Percentiles rank a stretch among this genome's conserved stretches.
Conservation (phyloP, 2,113 vertebrate genomes). For the Arizona elegans region DNA sequence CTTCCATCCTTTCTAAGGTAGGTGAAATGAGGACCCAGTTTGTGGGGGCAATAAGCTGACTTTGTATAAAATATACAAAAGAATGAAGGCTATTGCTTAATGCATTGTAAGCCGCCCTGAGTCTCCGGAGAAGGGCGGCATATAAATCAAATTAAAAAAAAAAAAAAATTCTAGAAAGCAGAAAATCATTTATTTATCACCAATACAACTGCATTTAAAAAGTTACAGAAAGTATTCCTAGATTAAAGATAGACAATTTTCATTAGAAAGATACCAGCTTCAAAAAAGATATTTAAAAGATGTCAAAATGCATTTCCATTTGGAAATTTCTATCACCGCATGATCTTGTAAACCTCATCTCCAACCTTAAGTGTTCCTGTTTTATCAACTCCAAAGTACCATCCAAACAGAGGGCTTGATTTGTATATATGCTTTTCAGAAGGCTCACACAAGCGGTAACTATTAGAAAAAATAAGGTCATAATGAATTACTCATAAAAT, state of each 20-base stretch:
- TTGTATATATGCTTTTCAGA: slow-evolving; percentile 78
- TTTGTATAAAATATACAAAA: too few species aligned
- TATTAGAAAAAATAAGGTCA: slow-evolving; percentile 50
- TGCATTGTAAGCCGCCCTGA: too few species aligned
- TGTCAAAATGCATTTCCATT: neutral
- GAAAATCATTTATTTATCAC: neutral
- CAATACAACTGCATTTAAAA: neutral
- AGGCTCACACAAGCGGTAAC: slow-evolving; percentile 83
- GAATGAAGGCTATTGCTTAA: too few species aligned
- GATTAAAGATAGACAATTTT: neutral
- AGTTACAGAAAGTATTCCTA: neutral
- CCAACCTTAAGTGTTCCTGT: slow-evolving; percentile 80
- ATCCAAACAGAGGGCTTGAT: slow-evolving; percentile 81
- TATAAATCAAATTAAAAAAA: too few species aligned
- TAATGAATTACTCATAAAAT: neutral
- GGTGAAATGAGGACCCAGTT: too few species aligned
- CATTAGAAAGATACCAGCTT: neutral
- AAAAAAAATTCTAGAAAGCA: neutral
- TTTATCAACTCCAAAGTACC: slow-evolving; percentile 77
- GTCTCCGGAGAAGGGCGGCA: too few species aligned
- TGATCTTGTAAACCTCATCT: slow-evolving; percentile 82
- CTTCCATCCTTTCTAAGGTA: too few species aligned
- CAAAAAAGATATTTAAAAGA: neutral
- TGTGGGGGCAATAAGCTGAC: too few species aligned
- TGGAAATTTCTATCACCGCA: slow-evolving; percentile 31